phyloP scores from a whole-genome alignment of 2,797 vertebrate genomes.

The Fringilla coelebs region DNA sequence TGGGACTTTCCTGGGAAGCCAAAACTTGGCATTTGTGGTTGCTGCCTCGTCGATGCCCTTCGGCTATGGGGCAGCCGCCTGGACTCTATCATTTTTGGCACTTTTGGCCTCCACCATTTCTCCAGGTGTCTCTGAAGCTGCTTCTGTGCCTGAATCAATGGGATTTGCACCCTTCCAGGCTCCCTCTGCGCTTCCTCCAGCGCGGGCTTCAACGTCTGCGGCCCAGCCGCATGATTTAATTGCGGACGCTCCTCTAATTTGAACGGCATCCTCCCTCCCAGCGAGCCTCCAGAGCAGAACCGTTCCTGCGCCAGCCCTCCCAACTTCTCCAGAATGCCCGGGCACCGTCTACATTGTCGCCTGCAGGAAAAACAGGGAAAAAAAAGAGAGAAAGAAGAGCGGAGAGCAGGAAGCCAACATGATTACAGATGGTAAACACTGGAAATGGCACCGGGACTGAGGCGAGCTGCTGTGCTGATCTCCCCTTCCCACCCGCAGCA shows the following conservation, averaged over 20 bases:
- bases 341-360: neutral
- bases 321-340: neutral
- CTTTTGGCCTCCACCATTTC: fast-evolving
- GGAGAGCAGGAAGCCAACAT: neutral
- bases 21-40: fast-evolving
- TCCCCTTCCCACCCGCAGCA: neutral
- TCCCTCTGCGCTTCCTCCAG: fast-evolving
- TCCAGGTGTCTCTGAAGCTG: neutral
- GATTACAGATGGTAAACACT: constrained; percentile 37
- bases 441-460: constrained; percentile 11
- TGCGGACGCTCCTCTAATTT: neutral
- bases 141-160: neutral
- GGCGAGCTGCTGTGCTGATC: neutral
- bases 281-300: neutral
- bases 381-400: neutral
- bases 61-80: fast-evolving
- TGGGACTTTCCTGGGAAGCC: neutral
- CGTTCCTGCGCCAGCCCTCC: neutral
- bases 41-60: fast-evolving
- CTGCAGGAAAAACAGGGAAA: neutral
- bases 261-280: neutral
- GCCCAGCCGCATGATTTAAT: neutral
- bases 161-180: neutral
- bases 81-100: neutral
- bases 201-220: neutral